Evolutionary conservation across 2,113 vertebrate species (phyloP), one percentile per base, ranked within the genome.

Genomic region (Thunnus maccoyii): DNA sequence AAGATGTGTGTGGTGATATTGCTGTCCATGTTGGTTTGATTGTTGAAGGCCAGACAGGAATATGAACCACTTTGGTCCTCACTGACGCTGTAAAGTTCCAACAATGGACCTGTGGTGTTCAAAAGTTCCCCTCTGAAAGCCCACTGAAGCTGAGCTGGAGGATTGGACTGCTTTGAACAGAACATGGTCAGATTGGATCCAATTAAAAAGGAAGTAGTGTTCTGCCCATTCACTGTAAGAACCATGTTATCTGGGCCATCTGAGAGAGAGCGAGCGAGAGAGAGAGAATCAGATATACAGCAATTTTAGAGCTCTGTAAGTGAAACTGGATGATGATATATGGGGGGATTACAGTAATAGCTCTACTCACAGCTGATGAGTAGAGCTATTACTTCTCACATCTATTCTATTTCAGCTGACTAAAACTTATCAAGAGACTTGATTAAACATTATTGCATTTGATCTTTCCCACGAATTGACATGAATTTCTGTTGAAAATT

Each of bases 41-140:
- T 89, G 84, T 93, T 94, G 55, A 83, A 90, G 57, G 91, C 91
- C 78, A 86, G 41, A 60, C 91, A 94, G 68, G 87, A 80, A 55
- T 93, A 94, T n/a, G 72, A 36, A n/a, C 93, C 93, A 30, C 84
- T 92, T 3, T 91, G 89, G 15, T 69, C 36, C 77, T 83, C 14
- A 0, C 27, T 65, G 58, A 87, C 52, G n/a, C n/a, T 48, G n/a
- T 48, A 48, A 22, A 92, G 67, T 67, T 76, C 4, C 62, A 92
- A 48, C 18, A 68, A 5, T 5, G 80, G 64, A 30, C 82, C 90
- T 1, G 76, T 77, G 0, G 17, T 15, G 54, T 91, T 89, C 51
- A 88, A 17, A 1, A 3, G 1, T 16, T 51, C 55, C 48, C 89
- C 91, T 27, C 64, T 76, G 77, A 93, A 80, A 27, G 64, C 44